A percentile compares a stretch with the other conserved stretches of the same genome.
These are phyloP conservation scores for Aethes cnicana DNA, from an alignment of 2,888 invertebrate species.

Conservation along the genomic window DNA sequence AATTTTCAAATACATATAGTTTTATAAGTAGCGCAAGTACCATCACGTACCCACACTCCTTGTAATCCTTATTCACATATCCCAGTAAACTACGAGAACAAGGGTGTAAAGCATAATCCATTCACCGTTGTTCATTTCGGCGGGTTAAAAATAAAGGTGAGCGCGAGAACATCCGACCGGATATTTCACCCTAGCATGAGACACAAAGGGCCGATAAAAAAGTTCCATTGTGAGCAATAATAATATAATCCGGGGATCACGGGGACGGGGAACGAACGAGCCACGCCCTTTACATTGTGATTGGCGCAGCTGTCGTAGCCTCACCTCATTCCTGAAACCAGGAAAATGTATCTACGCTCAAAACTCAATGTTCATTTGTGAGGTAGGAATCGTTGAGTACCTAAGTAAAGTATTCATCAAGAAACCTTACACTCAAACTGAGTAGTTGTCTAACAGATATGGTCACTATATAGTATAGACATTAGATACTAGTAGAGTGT, in stretches of 20 bases:
- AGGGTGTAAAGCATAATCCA: slow-evolving; percentile 54
- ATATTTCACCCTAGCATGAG: slow-evolving; percentile 78
- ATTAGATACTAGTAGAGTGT: no score
- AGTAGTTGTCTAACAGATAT: no score
- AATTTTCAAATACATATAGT: no score
- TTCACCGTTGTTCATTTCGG: slow-evolving; percentile 69
- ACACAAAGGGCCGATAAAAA: slow-evolving; percentile 77
- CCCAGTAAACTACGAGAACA: slow-evolving; percentile 24
- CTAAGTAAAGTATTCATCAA: no score
- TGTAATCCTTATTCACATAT: slow-evolving; percentile 9
- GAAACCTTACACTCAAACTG: no score
- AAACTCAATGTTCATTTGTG: no score
- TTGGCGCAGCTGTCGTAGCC: slow-evolving; percentile 79
- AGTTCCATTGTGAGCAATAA: slow-evolving; percentile 74
- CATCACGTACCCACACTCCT: background rate
- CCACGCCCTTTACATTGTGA: slow-evolving; percentile 80
- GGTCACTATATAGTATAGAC: no score
- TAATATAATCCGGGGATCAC: slow-evolving; percentile 75
- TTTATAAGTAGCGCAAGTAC: background rate
- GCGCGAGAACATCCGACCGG: slow-evolving; percentile 78
- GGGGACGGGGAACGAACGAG: slow-evolving; percentile 48
- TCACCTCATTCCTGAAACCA: slow-evolving; percentile 49
- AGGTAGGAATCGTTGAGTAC: no score
- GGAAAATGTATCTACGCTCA: no score
- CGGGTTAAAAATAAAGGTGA: slow-evolving; percentile 67